Conservation (phyloP, 2,888 invertebrate genomes). For the Andrena camellia region DNA sequence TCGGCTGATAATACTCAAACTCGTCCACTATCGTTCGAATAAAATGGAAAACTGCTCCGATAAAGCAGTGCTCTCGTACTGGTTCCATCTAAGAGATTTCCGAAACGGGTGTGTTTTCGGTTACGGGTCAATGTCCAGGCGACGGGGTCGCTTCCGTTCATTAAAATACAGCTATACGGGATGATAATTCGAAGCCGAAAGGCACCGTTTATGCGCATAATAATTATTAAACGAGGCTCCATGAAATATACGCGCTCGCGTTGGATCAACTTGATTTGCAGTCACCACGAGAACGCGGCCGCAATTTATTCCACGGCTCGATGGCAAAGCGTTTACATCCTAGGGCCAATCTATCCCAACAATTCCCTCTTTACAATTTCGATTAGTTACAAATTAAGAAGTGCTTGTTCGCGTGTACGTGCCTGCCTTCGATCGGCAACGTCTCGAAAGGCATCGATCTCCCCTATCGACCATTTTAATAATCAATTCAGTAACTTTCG, state of each 20-base stretch:
- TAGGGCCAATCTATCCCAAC: conserved; percentile 38
- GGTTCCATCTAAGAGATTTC: not conserved
- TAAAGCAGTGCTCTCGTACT: not conserved
- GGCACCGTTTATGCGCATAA: conserved; percentile 73
- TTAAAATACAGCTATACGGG: conserved; percentile 36
- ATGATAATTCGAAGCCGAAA: conserved; percentile 70
- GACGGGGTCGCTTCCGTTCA: conserved; percentile 9
- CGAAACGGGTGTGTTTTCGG: not conserved
- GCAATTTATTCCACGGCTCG: conserved; percentile 39
- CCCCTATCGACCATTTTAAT: conserved; percentile 19
- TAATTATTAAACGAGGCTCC: conserved; percentile 69
- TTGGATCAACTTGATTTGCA: conserved; percentile 25
- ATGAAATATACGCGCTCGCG: conserved; percentile 62
- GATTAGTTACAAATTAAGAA: conserved; percentile 62
- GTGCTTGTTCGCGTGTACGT: conserved; percentile 12
- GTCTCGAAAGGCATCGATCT: conserved; percentile 24
- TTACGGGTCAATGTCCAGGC: conserved; percentile 21
- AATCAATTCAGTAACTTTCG: conserved; percentile 41
- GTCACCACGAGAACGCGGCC: conserved; percentile 4
- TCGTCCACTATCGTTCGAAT: not conserved
- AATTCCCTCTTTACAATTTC: conserved; percentile 59
- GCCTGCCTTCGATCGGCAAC: conserved; percentile 37
- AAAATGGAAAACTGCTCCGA: not conserved
- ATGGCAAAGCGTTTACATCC: conserved; percentile 41
- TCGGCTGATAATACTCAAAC: not conserved